Evolutionary conservation across 2,888 invertebrate species (phyloP), one percentile per base, ranked within the genome.

Genomic region (Spisula solida): DNA sequence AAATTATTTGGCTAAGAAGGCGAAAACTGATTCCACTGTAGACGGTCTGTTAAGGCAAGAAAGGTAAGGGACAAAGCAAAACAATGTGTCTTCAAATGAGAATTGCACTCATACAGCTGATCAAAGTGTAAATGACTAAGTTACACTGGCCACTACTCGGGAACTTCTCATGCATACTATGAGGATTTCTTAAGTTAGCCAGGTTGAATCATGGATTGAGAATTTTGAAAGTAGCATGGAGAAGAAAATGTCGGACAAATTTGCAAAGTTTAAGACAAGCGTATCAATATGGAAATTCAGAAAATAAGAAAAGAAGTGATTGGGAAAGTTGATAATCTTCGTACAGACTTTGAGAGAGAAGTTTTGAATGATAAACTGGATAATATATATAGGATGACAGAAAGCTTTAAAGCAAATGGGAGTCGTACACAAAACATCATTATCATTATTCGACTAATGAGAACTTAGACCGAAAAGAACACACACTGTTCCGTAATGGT

Each of bases 161-260:
- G 41, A 41, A 41, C 41, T 41, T 5, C 4, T 41, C 2, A 5
- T 41, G 41, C 8, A 41, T 41, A 5, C 41, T 2, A 41, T 41
- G 41, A 8, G 2, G 8, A 41, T 5, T 41, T 2, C 8, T 8
- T 5, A 41, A 41, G 2, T 41, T 8, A 41, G 8, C 41, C 4
- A 41, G 4, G 8, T 41, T 2, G 41, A 8, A 41, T 41, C 4
- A 5, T 8, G 8, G 8, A 41, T 41, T 2, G 8, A 5, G 4
- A 56, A 1, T 34, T 14, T 82, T 29, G 51, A 82, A 31, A 51
- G 12, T 16, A 56, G 55, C 12, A 12, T 82, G 18, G 82, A 82
- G 29, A 51, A 82, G 56, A 82, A 82, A 56, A 56, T 82, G 16
- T 55, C 51, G 16, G 82, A 82, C 31, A 82, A 82, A 56, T 25